A percentile compares a stretch with the other conserved stretches of the same genome.
Evolutionary conservation across 2,888 invertebrate species (phyloP).

Genomic region (Carpatolechia fugitivella): DNA sequence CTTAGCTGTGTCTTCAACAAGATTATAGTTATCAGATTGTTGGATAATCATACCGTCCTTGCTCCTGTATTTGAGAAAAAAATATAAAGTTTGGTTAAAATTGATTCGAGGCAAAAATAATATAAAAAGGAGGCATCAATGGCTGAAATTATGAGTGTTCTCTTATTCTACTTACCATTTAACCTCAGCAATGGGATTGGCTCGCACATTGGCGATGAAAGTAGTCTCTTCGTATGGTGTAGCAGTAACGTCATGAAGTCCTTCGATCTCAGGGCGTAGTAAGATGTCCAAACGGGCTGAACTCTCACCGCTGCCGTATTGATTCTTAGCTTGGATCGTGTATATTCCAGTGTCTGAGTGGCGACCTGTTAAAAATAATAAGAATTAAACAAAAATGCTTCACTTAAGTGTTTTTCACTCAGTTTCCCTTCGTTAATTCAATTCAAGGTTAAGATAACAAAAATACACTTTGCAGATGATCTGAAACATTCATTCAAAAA

Average conservation of each 20-base stretch:
- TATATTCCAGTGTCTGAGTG: slow-evolving; percentile 91
- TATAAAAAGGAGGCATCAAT: too few relatives aligned
- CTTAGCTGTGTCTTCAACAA: slow-evolving; percentile 80
- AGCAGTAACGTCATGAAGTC: slow-evolving; percentile 84
- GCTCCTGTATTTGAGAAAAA: slow-evolving; percentile 57
- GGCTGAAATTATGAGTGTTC: neutral
- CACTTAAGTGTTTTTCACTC: too few relatives aligned
- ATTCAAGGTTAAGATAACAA: too few relatives aligned
- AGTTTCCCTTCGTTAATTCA: too few relatives aligned
- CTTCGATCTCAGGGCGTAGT: slow-evolving; percentile 88
- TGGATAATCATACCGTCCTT: slow-evolving; percentile 82
- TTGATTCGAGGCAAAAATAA: too few relatives aligned
- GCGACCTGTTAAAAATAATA: slow-evolving; percentile 65
- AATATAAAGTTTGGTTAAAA: too few relatives aligned
- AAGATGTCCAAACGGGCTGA: slow-evolving; percentile 88
- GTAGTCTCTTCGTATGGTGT: slow-evolving; percentile 88
- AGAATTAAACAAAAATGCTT: too few relatives aligned
- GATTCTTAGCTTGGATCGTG: slow-evolving; percentile 88
- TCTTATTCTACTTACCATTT: slow-evolving; percentile 81
- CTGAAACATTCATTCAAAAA: too few relatives aligned
- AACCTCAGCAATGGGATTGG: slow-evolving; percentile 94
- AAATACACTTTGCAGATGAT: too few relatives aligned
- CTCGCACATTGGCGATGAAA: slow-evolving; percentile 89
- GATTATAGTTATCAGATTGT: slow-evolving; percentile 77
- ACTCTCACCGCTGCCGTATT: slow-evolving; percentile 86